Percentiles rank a stretch among this genome's conserved stretches.
Conservation (phyloP, 2,888 invertebrate species). For the Chrysolina haemoptera region DNA sequence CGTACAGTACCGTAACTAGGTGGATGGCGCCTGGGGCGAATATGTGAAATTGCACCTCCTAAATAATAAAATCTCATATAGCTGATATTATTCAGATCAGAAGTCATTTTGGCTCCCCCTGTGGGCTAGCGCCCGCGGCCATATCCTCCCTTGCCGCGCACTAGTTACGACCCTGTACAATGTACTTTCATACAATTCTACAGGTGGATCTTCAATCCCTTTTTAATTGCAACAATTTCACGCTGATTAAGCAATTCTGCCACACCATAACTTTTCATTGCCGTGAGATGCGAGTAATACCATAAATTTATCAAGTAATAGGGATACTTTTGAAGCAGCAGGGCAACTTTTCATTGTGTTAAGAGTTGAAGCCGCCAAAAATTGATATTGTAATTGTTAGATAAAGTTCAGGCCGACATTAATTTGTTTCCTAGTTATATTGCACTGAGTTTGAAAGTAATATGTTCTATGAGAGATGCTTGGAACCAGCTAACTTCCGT, state of each 20-base stretch:
- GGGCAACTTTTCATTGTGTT: not conserved
- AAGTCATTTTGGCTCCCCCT: no score
- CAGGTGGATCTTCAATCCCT: not conserved
- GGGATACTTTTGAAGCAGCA: not conserved
- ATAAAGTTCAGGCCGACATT: not conserved
- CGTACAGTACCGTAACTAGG: no score
- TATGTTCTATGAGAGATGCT: slow-evolving; percentile 6
- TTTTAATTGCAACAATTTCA: slow-evolving; percentile 30
- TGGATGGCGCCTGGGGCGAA: no score
- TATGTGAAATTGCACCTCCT: no score
- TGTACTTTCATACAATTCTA: not conserved
- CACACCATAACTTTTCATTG: not conserved
- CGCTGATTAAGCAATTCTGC: slow-evolving; percentile 22
- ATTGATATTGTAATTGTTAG: not conserved
- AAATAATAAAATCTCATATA: no score
- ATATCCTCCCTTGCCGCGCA: no score
- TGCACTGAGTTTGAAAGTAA: slow-evolving; percentile 1
- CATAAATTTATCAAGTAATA: not conserved
- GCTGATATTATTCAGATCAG: no score
- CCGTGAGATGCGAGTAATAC: not conserved
- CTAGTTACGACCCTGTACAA: no score
- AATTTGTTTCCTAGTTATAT: slow-evolving; percentile 11
- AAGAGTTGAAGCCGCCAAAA: not conserved
- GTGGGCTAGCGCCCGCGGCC: no score
- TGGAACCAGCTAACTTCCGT: not conserved